Percentiles rank a stretch among this genome's conserved stretches.
These are phyloP conservation scores for Calosoma granatense DNA, from an alignment of 1,140 invertebrate genomes.

Conservation along the genomic window DNA sequence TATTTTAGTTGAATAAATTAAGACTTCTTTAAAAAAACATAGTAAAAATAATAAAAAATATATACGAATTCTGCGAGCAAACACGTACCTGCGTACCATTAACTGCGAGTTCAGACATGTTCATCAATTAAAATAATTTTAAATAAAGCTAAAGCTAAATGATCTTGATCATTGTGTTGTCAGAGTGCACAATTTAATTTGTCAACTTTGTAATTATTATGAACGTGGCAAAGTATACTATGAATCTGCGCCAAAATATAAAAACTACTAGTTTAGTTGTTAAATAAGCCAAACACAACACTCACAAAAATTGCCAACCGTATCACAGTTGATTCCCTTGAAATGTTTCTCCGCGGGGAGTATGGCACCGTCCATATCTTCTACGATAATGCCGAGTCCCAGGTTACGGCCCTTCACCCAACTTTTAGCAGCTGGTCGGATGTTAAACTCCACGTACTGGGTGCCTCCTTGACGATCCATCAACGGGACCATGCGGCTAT, in stretches of 20 bases:
- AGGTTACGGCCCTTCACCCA: conserved; percentile 41
- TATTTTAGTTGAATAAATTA: no score
- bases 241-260: neutral
- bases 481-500: conserved; percentile 18
- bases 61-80: no score
- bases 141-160: neutral
- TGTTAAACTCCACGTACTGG: conserved; percentile 28
- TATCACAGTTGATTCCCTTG: conserved; percentile 37
- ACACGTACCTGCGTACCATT: no score
- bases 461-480: conserved; percentile 21
- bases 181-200: neutral
- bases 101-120: no score
- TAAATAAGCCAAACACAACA: conserved; percentile 13
- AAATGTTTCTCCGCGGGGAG: conserved; percentile 43
- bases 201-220: neutral
- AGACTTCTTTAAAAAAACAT: no score
- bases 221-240: neutral
- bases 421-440: conserved; percentile 24
- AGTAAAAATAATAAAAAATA: no score
- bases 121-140: neutral
- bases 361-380: conserved; percentile 47
- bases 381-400: conserved; percentile 47
- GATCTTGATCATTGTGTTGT: no score
- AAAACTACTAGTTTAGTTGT: neutral
- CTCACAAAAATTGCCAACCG: conserved; percentile 30